Percentiles rank a stretch among this genome's conserved stretches.
phyloP scores from a whole-genome alignment of 1,140 invertebrate species.

The Pseudoatta argentina region DNA sequence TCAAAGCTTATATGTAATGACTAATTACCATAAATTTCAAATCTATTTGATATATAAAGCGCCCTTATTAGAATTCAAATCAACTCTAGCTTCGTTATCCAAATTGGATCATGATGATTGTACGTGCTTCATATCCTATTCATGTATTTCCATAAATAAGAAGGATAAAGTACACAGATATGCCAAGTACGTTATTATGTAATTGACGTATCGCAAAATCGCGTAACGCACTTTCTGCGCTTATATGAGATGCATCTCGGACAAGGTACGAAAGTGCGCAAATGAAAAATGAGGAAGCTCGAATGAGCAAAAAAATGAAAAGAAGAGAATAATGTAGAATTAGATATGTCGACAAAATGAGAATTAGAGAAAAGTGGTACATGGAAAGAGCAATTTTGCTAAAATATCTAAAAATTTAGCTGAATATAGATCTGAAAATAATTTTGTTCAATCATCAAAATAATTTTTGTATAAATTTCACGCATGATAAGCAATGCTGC shows the following conservation, averaged over 20 bases:
- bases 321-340: neutral
- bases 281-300: neutral
- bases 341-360: conserved; percentile 20
- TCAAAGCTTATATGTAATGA: neutral
- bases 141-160: conserved; percentile 38
- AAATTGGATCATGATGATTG: conserved; percentile 44
- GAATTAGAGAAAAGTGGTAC: neutral
- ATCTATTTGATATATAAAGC: neutral
- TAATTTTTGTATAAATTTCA: no score
- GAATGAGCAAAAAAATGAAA: neutral
- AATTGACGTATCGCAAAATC: conserved; percentile 10
- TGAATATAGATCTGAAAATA: no score
- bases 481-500: no score
- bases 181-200: neutral
- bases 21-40: conserved; percentile 25
- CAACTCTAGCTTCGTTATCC: conserved; percentile 19
- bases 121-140: conserved; percentile 1
- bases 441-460: no score
- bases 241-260: neutral
- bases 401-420: no score
- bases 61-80: conserved; percentile 12
- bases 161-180: neutral
- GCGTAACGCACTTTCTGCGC: conserved; percentile 3
- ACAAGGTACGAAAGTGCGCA: neutral
- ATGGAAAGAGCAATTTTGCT: no score